Evolutionary conservation across 2,888 invertebrate species (phyloP), one percentile per base, ranked within the genome.

Genomic region (Mechanitis messenoides): DNA sequence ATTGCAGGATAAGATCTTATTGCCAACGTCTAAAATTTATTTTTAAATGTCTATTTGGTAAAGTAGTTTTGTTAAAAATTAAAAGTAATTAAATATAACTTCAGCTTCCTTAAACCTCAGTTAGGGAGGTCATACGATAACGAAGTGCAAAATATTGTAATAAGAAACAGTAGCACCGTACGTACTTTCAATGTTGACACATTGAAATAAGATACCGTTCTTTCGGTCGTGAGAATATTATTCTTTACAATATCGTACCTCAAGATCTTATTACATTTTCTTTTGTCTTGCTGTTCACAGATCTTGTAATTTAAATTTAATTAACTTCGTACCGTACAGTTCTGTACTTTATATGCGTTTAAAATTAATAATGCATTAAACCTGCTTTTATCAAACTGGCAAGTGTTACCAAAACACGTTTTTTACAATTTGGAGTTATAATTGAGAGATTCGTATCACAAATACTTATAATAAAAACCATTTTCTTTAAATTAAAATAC

Each of bases 121-220:
- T 63, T 55, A 65, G 63, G 60, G 61, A 63, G 61, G 64, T 66
- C 61, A 64, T 68, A 70, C 67, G 69, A 72, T 71, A 70, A 68
- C 66, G 66, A 62, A 72, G 74, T 74, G 74, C 74, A 70, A 71
- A 70, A 71, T 71, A 69, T 70, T 68, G 78, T 76, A 80, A 81
- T 68, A 69, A 64, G 74, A 79, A 77, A 74, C 73, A 71, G 64
- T 65, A 59, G 60, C 71, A 72, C 71, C 71, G 71, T 60, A 71
- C 69, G 67, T 65, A 68, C 69, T 72, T 69, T 70, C 68, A 71
- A 68, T 73, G 71, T 73, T 74, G 74, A 72, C 71, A 74, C 67
- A 73, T 69, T 69, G 71, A 68, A 72, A 72, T 68, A 71, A 70
- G 70, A 74, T 69, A 72, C 74, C 72, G 72, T 71, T 74, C 65